A percentile compares a stretch with the other conserved stretches of the same genome.
These are phyloP conservation scores for Carduelis carduelis DNA, from an alignment of 2,797 vertebrate species.

Conservation along the genomic window DNA sequence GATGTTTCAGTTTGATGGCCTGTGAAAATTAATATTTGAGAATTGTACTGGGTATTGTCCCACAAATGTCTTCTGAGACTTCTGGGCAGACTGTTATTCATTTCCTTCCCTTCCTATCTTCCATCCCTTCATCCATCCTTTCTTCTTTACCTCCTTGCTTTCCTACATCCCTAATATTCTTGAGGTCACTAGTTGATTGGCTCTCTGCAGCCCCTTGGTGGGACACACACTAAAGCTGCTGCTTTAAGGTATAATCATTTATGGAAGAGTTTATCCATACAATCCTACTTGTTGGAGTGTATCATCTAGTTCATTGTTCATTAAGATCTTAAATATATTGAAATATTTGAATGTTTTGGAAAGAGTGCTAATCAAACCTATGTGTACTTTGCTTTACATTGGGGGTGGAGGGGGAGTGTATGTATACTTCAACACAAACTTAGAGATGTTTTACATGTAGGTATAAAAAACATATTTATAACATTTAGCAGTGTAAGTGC, in stretches of 20 bases:
- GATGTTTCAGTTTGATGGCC: background rate
- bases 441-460: background rate
- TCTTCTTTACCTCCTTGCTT: background rate
- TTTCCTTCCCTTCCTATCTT: background rate
- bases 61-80: background rate
- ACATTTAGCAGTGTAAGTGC: background rate
- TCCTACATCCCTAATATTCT: background rate
- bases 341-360: background rate
- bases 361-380: background rate
- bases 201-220: background rate
- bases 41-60: background rate
- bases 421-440: background rate
- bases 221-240: background rate
- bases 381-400: background rate
- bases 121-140: accelerated
- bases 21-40: background rate
- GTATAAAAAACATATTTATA: background rate
- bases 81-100: background rate
- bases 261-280: background rate
- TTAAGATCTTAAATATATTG: background rate
- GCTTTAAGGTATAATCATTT: background rate
- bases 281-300: background rate
- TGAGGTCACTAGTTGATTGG: background rate
- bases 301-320: background rate
- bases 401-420: accelerated